Base-by-base conservation (phyloP, 2,888 invertebrate species). In the Metellina segmentata region DNA sequence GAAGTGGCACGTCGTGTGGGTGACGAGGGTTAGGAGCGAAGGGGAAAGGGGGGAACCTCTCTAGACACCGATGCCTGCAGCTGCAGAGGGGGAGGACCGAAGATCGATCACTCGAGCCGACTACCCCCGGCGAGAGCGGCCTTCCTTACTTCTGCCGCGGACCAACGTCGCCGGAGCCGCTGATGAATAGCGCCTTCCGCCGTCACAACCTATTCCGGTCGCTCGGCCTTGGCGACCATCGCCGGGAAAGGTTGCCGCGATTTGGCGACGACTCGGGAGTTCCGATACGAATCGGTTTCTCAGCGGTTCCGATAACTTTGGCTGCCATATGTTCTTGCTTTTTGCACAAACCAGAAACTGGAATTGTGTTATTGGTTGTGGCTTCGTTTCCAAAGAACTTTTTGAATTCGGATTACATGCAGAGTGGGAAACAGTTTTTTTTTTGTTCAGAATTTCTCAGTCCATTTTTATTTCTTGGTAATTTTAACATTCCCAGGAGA, bases 1-100 rank as follows among this genome's bases (percentile, higher is more conserved):
- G 88, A 89, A 92, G 89, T 88, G 88, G 91, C 91, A 92, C 91
- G 91, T 88, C 91, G 91, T 89, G 91, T 85, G 91, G 88, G 91
- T 83, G 91, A 91, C 85, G 78, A 61, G 88, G 81, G 75, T 34
- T 34, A 34, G 34, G 34, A 34, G 34, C 34, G 34, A 34, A 20
- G 48, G 71, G 89, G 79, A 70, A n/a, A 53, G 77, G 81, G 49
- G 83, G 81, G 75, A 87, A 61, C 61, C 88, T 79, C 91, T 83
- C 87, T 72, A 91, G 91, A 91, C 88, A 91, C 91, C 81, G 91
- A 88, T 89, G 89, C 88, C 88, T 69, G 85, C 69, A 71, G 81
- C 34, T 34, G 34, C 34, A 34, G 79, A 34, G 52, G 70, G 83
- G 83, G 77, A 9, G 78, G 61, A 70, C 70, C 82, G 71, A 81